phyloP scores from a whole-genome alignment of 2,888 invertebrate genomes.

The Caenorhabditis virilis region DNA sequence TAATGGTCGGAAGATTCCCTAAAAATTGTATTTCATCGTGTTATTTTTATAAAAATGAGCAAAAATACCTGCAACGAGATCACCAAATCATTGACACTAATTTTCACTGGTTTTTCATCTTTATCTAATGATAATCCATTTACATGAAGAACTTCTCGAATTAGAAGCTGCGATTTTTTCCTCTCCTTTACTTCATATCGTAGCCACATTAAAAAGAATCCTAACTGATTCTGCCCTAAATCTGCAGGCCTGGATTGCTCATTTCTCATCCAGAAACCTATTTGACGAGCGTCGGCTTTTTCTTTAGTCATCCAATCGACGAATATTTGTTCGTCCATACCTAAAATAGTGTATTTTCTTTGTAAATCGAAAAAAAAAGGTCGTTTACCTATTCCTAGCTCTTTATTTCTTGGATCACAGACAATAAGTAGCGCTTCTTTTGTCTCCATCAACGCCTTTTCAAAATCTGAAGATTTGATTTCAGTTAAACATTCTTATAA shows the following conservation, averaged over 20 bases:
- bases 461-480: conserved; percentile 54
- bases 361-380: not conserved
- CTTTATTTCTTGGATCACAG: conserved; percentile 60
- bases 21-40: conserved; percentile 8
- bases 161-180: conserved; percentile 27
- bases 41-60: not conserved
- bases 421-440: conserved; percentile 62
- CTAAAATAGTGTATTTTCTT: not conserved
- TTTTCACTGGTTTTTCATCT: conserved; percentile 54
- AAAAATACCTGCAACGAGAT: conserved; percentile 52
- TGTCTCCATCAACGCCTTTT: conserved; percentile 58
- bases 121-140: conserved; percentile 61
- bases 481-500: not conserved
- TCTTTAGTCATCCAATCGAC: conserved; percentile 54
- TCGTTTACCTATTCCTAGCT: conserved; percentile 64
- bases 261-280: conserved; percentile 62
- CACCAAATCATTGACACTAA: conserved; percentile 56
- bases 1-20: conserved; percentile 65
- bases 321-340: conserved; percentile 57
- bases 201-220: conserved; percentile 64
- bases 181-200: conserved; percentile 54
- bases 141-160: conserved; percentile 35
- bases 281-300: conserved; percentile 47
- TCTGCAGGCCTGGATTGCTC: conserved; percentile 50
- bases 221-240: conserved; percentile 62